Base-by-base conservation (phyloP, 1,140 invertebrate genomes). In the Rhopalosiphum padi region DNA sequence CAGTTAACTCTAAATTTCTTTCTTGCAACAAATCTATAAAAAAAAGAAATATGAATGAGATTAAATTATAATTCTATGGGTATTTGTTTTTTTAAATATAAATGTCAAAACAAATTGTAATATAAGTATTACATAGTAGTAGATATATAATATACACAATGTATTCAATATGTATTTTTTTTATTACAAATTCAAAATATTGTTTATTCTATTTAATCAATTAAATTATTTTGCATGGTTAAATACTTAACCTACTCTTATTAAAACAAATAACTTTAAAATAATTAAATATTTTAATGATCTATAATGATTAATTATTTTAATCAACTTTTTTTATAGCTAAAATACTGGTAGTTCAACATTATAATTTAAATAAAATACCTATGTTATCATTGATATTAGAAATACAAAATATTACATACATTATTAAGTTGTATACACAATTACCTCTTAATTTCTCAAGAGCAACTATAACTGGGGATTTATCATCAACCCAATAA, bases 401-500 rank as follows among this genome's bases (percentile, higher is more conserved):
- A n/a, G 15, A n/a, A 77, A 77, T 18, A 77, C 6, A 77, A n/a
- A 35, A 77, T 6, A 77, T 0, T 77, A 77, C 2, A 43, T 46
- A 30, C 15, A 43, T 86, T 46, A 48, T 86, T 86, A 86, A 43
- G 22, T 86, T 48, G 18, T 46, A 46, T 46, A 86, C 95, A 97
- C 97, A 97, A 97, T 96, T 97, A 97, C 97, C 97, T 96, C 97
- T 97, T 96, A 98, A 96, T 96, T 97, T 97, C 94, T 96, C 96
- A 95, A 97, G 96, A 93, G 97, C 97, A 94, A 96, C 95, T 94
- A 96, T 96, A 22, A 97, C 96, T 93, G 96, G 95, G 55, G 95
- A 95, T 37, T 96, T 95, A 95, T 96, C 95, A 94, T 96, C 96
- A 46, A 96, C 95, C 51, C 94, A 94, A 46, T 96, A 95, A 35